These are phyloP conservation scores for Lycaon pictus DNA, from an alignment of 2,113 vertebrate species.

Conservation along the genomic window DNA sequence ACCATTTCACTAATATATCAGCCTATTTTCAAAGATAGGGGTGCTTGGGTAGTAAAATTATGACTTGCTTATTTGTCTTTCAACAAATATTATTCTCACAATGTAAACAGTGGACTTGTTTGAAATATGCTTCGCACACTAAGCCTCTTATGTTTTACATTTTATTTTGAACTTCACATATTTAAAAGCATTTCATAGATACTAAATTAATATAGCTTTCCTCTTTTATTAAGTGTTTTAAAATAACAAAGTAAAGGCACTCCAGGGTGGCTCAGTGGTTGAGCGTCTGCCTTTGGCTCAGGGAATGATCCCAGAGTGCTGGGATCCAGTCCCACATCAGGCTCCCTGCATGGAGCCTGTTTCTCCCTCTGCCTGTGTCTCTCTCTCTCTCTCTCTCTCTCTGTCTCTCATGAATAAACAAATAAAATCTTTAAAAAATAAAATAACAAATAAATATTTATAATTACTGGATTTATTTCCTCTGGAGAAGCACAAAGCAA, in stretches of 20 bases:
- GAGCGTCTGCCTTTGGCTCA: too few species aligned
- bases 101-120: background rate
- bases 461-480: background rate
- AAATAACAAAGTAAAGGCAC: background rate
- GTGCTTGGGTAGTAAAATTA: background rate
- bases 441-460: background rate
- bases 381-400: too few species aligned
- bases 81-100: background rate
- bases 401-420: too few species aligned
- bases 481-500: background rate
- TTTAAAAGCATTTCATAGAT: slow-evolving; percentile 4
- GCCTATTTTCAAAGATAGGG: background rate
- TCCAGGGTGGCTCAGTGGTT: too few species aligned
- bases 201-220: slow-evolving; percentile 7
- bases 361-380: too few species aligned
- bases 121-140: background rate
- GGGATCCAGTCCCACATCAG: too few species aligned
- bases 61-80: background rate
- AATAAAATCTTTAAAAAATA: too few species aligned
- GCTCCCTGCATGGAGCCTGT: too few species aligned
- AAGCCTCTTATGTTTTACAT: background rate
- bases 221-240: background rate
- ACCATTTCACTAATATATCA: background rate
- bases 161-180: slow-evolving; percentile 24
- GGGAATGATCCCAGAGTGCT: too few species aligned